Evolutionary conservation across 2,113 vertebrate species (phyloP).

Genomic region (Ctenodactylus gundi): DNA sequence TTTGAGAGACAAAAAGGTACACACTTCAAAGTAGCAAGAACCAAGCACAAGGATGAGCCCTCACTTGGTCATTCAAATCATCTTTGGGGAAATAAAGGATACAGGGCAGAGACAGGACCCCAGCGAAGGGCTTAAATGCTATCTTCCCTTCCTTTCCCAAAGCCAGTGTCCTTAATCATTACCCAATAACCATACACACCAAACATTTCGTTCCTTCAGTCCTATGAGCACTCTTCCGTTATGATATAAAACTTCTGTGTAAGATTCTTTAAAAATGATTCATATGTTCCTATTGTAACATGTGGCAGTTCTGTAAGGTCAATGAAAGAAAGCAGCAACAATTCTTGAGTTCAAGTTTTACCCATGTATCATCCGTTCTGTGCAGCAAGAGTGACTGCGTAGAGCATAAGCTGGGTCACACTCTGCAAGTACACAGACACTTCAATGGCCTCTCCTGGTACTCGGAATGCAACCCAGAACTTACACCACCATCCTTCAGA

Average conservation of each 20-base stretch:
- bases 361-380: background rate
- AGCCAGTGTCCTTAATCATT: accelerated
- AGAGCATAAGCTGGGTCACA: background rate
- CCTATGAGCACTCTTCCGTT: background rate
- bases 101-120: accelerated
- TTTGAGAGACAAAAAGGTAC: background rate
- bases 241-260: background rate
- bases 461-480: background rate
- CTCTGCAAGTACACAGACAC: background rate
- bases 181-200: background rate
- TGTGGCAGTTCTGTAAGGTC: accelerated
- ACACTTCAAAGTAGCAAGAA: background rate
- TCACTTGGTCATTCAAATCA: background rate
- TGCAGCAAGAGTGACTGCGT: background rate
- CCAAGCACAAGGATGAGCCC: background rate
- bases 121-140: background rate
- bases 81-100: background rate
- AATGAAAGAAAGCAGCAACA: background rate
- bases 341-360: background rate
- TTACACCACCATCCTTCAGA: background rate
- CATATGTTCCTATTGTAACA: accelerated
- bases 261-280: background rate
- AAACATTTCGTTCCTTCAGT: background rate
- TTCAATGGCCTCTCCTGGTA: background rate
- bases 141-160: background rate